These are phyloP conservation scores for Hippocampus barbouri DNA, from an alignment of 2,113 vertebrate genomes.

Conservation along the genomic window DNA sequence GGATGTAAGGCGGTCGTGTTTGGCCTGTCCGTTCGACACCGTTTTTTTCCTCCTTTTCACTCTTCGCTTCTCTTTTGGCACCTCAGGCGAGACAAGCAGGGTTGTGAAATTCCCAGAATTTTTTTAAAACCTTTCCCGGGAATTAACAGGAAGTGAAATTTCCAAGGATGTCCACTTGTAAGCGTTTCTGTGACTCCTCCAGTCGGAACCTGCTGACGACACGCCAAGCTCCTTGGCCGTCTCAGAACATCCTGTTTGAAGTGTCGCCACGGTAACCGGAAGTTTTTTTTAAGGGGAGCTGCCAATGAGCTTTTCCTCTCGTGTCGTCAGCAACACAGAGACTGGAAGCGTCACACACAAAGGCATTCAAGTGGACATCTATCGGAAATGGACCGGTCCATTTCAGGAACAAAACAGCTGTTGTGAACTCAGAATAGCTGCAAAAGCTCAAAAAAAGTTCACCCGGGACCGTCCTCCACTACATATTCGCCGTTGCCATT, in stretches of 20 bases:
- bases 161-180: not conserved
- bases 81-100: slow-evolving; percentile 53
- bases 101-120: not conserved
- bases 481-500: too few relatives aligned
- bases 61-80: slow-evolving; percentile 84
- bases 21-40: slow-evolving; percentile 23
- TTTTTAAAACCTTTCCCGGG: not conserved
- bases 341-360: not conserved
- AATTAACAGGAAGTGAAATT: not conserved
- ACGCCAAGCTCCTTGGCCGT: not conserved
- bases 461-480: too few relatives aligned
- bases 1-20: slow-evolving; percentile 75
- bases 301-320: not conserved
- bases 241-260: not conserved
- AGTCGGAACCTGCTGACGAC: not conserved
- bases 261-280: not conserved
- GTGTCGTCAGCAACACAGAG: not conserved
- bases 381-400: not conserved
- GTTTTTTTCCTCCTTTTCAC: slow-evolving; percentile 31
- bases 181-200: not conserved
- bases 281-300: not conserved
- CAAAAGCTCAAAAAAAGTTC: too few relatives aligned
- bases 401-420: not conserved
- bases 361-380: not conserved
- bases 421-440: not conserved